Evolutionary conservation across 1,140 invertebrate species (phyloP).

Genomic region (Trichonephila clavata): DNA sequence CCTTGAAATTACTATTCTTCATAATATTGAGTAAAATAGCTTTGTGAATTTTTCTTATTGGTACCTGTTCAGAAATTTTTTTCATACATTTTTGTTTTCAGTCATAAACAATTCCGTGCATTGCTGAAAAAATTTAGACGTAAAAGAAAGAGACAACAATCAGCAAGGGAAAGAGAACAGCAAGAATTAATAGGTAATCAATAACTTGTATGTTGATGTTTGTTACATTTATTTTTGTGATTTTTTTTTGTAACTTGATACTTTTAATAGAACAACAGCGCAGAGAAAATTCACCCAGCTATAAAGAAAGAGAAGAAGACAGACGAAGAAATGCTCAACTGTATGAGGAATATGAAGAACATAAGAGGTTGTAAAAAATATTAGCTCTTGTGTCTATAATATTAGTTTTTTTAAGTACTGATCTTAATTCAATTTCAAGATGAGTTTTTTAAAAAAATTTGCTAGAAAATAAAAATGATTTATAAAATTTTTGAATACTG

Average conservation of each 20-base stretch:
- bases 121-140: slow-evolving; percentile 65
- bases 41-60: too few species aligned
- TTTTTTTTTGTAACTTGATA: background rate
- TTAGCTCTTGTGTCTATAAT: too few species aligned
- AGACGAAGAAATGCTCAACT: slow-evolving; percentile 53
- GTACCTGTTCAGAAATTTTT: background rate
- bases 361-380: slow-evolving; percentile 17
- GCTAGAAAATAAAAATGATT: too few species aligned
- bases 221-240: background rate
- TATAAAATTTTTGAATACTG: too few species aligned
- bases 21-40: too few species aligned
- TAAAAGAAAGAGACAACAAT: slow-evolving; percentile 60
- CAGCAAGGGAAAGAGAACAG: slow-evolving; percentile 53
- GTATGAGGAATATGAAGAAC: slow-evolving; percentile 70
- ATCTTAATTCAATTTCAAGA: too few species aligned
- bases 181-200: slow-evolving; percentile 48
- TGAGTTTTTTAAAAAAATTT: too few species aligned
- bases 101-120: slow-evolving; percentile 73
- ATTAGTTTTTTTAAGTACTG: too few species aligned
- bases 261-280: slow-evolving; percentile 62
- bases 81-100: slow-evolving; percentile 9
- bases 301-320: slow-evolving; percentile 57
- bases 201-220: background rate
- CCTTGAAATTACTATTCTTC: too few species aligned
- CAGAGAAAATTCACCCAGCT: slow-evolving; percentile 66